A percentile compares a stretch with the other conserved stretches of the same genome.
phyloP scores from a whole-genome alignment of 2,797 vertebrate species.

The Manis crassicaudata region DNA sequence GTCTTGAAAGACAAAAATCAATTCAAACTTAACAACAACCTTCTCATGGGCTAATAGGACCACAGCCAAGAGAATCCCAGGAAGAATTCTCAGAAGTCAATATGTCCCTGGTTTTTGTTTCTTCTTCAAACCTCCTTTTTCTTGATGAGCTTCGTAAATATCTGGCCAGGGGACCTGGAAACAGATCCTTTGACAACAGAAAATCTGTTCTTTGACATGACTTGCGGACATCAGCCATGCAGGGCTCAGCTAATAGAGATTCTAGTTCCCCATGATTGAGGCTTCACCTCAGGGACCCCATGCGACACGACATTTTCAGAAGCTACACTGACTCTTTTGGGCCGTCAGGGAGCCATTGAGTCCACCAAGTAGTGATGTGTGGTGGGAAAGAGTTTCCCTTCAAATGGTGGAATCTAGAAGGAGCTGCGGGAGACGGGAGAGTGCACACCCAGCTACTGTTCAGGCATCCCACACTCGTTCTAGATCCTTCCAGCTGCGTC shows the following conservation, averaged over 20 bases:
- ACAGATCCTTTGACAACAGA: not conserved
- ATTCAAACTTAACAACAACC: conserved; percentile 67
- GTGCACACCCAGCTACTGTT: not conserved
- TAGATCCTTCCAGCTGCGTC: not conserved
- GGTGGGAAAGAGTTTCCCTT: not conserved
- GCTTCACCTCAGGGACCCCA: not conserved
- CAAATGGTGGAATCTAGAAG: not conserved
- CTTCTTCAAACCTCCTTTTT: not conserved
- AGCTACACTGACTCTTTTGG: not conserved
- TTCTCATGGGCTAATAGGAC: conserved; percentile 54
- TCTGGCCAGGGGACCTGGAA: not conserved
- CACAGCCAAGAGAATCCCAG: conserved; percentile 53
- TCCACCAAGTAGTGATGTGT: not conserved
- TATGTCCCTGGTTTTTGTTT: not conserved
- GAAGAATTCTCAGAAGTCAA: conserved; percentile 66
- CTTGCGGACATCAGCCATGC: not conserved
- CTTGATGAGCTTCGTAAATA: conserved; percentile 7
- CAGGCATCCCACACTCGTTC: not conserved
- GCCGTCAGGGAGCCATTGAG: not conserved
- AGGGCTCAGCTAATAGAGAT: not conserved
- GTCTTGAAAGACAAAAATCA: conserved; percentile 46
- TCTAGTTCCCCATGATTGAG: not conserved
- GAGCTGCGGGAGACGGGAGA: not conserved
- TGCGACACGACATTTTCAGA: not conserved
- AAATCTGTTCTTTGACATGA: not conserved